Base-by-base conservation (phyloP, 2,797 vertebrate species). In the Hemitrygon akajei region DNA sequence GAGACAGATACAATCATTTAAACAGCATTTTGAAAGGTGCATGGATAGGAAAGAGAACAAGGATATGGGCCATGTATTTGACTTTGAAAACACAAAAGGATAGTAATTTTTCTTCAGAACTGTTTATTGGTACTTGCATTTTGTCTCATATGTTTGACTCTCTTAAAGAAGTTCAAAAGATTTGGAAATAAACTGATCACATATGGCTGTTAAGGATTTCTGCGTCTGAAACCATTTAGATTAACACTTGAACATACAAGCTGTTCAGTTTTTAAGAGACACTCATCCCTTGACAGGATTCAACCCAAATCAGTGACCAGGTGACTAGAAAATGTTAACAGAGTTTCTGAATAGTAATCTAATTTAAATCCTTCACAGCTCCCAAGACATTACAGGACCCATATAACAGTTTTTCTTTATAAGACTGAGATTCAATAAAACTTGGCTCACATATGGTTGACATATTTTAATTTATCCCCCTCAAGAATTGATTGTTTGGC, bases 291-390 rank as follows among this genome's bases (percentile, higher is more conserved):
- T 60, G 14, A 27, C 60, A n/a, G 82, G 58, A 7, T 60, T 56
- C 20, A 27, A 58, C 27, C 3, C 60, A 3, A 11, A 10, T 60
- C 47, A 30, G 27, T 11, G 47, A 86, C 3, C 56, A 25, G 27
- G 12, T n/a, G 25, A 30, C 56, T 16, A 30, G 82, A 86, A 30
- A 30, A 86, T 60, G 58, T n/a, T n/a, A 86, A n/a, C 56, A 27
- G 81, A 60, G 56, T 86, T 86, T 63, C 56, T 86, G 82, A 63
- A 86, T 86, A 58, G 30, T 56, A 86, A n/a, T 91, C 34, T 91
- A 71, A 34, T 5, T 27, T 91, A 71, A 73, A 69, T 91, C 89
- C 89, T n/a, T 91, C 40, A 91, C 73, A 91, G 22, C 37, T 71
- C 18, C 34, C 71, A 71, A 34, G 60, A 86, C 60, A 63, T 91